Base-by-base conservation (phyloP, 1,140 invertebrate species). In the Euura lappo region DNA sequence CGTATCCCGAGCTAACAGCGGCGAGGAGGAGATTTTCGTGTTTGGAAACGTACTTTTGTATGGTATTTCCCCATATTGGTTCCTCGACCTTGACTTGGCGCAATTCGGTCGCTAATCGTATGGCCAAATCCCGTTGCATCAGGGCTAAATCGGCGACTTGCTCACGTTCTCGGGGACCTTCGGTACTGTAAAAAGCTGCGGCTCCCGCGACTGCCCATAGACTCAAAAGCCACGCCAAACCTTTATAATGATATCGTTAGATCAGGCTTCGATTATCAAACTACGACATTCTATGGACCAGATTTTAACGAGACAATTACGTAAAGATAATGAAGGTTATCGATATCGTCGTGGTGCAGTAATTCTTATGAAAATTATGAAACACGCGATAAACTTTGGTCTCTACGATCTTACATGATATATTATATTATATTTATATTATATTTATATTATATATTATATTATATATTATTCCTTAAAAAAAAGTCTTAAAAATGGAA, bases 181-280 rank as follows among this genome's bases (percentile, higher is more conserved):
- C 91, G 7, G 90, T 91, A 3, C 87, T 82, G 75, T 88, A 89
- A 79, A 92, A 91, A 0, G 89, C 88, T 0, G 86, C 84, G 4
- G 91, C 90, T 43, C 91, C 91, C 0, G 89, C 79, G 10, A 92
- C 77, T 0, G 89, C 87, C 91, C 91, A 92, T 5, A 88, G 76
- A 1, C 88, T 76, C 10, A 92, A 78, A 1, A 91, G 80, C 75
- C 88, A 85, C 2, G 87, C 83, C 3, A 92, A 79, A 44, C 90
- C 90, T 68, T 81, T 75, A 60, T 11, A n/a, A 60, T n/a, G 51
- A 60, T 28, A 28, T 28, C 28, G 28, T 28, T 28, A 28, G 28
- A 28, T 28, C 28, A 28, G 28, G 28, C 28, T 28, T 28, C 28
- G 28, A 28, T 28, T 28, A 28, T 28, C 28, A 28, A 28, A 28